Conservation (phyloP, 1,140 invertebrate genomes). For the Sinella curviseta region DNA sequence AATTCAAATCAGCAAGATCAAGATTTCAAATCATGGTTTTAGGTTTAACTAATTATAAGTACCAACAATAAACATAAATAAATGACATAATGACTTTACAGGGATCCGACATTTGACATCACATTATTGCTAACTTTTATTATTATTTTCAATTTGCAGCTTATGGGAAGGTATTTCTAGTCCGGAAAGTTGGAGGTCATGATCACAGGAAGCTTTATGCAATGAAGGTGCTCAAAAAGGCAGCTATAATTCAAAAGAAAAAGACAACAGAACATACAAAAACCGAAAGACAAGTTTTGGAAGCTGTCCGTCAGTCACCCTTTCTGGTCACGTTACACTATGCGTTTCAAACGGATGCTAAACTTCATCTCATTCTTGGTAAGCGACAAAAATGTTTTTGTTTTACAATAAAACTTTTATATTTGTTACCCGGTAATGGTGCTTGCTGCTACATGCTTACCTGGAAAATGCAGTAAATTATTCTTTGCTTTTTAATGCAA, state of each 20-base stretch:
- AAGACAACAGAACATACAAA: conserved; percentile 92
- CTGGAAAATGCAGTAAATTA: no score
- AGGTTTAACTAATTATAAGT: no score
- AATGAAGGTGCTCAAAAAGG: conserved; percentile 92
- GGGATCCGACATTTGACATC: neutral
- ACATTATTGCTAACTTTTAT: conserved; percentile 55
- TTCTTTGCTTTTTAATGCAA: no score
- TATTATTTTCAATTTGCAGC: conserved; percentile 72
- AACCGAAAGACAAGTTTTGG: conserved; percentile 84
- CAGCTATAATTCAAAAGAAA: conserved; percentile 84
- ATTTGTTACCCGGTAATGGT: neutral
- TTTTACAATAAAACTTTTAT: neutral
- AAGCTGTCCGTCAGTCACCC: conserved; percentile 82
- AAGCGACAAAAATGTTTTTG: conserved; percentile 52
- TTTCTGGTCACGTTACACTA: conserved; percentile 91
- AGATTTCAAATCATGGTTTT: no score
- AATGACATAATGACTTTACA: neutral
- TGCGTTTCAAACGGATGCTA: conserved; percentile 89
- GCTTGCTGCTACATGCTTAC: no score
- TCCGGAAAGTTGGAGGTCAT: conserved; percentile 73
- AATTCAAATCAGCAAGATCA: no score
- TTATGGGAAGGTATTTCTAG: conserved; percentile 91
- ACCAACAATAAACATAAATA: no score
- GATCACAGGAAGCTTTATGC: conserved; percentile 85
- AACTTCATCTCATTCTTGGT: conserved; percentile 90